These are phyloP conservation scores for Carettochelys insculpta DNA, from an alignment of 2,113 vertebrate species.

Conservation along the genomic window DNA sequence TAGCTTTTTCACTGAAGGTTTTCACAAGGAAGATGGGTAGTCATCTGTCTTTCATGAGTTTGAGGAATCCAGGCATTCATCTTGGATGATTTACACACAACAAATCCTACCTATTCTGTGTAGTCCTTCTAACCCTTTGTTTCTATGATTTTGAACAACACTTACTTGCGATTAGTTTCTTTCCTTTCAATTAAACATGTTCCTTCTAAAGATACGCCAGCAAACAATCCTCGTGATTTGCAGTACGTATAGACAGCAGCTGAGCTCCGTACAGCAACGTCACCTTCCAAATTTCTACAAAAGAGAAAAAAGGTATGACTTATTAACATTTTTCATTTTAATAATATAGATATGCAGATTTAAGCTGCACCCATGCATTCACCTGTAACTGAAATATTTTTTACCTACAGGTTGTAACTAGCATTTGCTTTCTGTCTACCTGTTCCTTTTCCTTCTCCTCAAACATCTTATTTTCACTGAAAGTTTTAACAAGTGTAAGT, in stretches of 20 bases:
- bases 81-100: neutral
- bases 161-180: constrained; percentile 96
- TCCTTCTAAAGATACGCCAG: constrained; percentile 93
- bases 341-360: neutral
- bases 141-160: neutral
- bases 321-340: neutral
- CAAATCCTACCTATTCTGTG: too few relatives aligned
- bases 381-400: neutral
- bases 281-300: constrained; percentile 91
- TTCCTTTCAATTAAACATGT: constrained; percentile 94
- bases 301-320: neutral
- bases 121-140: too few relatives aligned
- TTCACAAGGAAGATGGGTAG: too few relatives aligned
- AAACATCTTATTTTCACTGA: neutral
- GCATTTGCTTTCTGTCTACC: neutral
- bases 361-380: neutral
- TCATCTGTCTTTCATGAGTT: neutral
- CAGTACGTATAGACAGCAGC: constrained; percentile 95
- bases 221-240: constrained; percentile 92
- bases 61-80: too few relatives aligned
- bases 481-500: neutral
- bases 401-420: neutral
- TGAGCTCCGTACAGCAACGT: constrained; percentile 89
- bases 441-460: neutral
- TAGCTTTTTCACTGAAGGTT: too few relatives aligned